phyloP scores from a whole-genome alignment of 1,140 invertebrate species.

The Brachionus paranguensis region DNA sequence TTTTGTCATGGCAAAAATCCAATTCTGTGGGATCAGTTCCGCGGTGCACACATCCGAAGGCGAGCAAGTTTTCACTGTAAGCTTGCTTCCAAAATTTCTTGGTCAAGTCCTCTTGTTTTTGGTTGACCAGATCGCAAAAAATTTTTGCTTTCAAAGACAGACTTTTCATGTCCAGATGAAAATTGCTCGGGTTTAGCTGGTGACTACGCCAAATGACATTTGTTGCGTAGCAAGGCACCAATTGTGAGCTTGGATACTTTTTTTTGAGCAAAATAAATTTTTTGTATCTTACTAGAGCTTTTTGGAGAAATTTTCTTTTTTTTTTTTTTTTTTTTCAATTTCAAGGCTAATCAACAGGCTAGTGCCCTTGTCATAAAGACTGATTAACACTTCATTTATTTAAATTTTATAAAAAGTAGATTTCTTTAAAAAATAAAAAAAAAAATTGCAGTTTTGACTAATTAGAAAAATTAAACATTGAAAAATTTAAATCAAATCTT shows the following conservation, averaged over 20 bases:
- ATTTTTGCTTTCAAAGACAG: slow-evolving; percentile 41
- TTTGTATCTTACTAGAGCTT: slow-evolving; percentile 54
- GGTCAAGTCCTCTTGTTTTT: background rate
- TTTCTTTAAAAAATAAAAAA: no score
- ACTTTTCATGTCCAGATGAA: slow-evolving; percentile 51
- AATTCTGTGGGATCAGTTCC: background rate
- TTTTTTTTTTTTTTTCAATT: no score
- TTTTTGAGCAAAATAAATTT: slow-evolving; percentile 47
- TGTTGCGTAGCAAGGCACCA: slow-evolving; percentile 59
- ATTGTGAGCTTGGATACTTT: slow-evolving; percentile 51
- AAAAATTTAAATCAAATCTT: no score
- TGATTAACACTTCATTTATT: no score
- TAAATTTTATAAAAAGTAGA: no score
- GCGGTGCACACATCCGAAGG: background rate
- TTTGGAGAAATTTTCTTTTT: slow-evolving; percentile 53
- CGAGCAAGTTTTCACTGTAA: background rate
- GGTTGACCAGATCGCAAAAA: background rate
- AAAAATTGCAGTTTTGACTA: no score
- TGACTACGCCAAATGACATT: slow-evolving; percentile 58
- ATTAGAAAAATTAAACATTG: no score
- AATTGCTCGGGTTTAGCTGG: slow-evolving; percentile 55
- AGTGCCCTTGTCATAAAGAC: no score
- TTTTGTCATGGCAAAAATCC: background rate
- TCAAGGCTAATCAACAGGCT: no score
- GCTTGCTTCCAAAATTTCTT: background rate